A percentile compares a stretch with the other conserved stretches of the same genome.
Evolutionary conservation across 2,888 invertebrate species (phyloP).

Genomic region (Amiota communis): DNA sequence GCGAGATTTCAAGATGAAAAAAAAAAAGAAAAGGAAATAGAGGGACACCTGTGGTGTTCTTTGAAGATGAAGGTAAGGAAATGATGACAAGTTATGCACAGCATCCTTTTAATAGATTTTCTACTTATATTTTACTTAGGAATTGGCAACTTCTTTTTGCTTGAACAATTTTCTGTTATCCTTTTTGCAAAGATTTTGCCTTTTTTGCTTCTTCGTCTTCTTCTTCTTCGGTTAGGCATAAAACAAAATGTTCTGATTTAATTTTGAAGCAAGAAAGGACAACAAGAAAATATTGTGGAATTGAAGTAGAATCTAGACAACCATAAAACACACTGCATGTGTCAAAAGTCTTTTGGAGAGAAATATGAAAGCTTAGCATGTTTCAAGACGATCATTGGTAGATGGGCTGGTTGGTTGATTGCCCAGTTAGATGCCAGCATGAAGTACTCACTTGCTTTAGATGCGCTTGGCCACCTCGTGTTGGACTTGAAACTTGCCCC

Average conservation of each 20-base stretch:
- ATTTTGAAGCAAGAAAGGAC: slow-evolving; percentile 17
- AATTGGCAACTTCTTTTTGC: background rate
- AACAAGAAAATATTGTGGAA: background rate
- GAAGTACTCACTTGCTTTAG: background rate
- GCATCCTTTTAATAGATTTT: background rate
- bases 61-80: background rate
- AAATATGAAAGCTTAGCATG: background rate
- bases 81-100: background rate
- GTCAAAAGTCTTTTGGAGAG: slow-evolving; percentile 26
- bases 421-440: background rate
- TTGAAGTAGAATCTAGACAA: background rate
- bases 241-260: background rate
- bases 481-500: no score
- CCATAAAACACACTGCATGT: slow-evolving; percentile 30
- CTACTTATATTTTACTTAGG: background rate
- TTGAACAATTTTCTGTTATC: background rate
- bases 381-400: background rate
- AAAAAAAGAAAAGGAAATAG: background rate
- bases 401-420: background rate
- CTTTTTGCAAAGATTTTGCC: background rate
- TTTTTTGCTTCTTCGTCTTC: no score
- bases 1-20: background rate
- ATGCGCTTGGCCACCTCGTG: background rate
- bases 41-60: background rate
- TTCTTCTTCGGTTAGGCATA: background rate